These are phyloP conservation scores for Leptobrachium leishanense DNA, from an alignment of 2,113 vertebrate genomes.

Conservation along the genomic window DNA sequence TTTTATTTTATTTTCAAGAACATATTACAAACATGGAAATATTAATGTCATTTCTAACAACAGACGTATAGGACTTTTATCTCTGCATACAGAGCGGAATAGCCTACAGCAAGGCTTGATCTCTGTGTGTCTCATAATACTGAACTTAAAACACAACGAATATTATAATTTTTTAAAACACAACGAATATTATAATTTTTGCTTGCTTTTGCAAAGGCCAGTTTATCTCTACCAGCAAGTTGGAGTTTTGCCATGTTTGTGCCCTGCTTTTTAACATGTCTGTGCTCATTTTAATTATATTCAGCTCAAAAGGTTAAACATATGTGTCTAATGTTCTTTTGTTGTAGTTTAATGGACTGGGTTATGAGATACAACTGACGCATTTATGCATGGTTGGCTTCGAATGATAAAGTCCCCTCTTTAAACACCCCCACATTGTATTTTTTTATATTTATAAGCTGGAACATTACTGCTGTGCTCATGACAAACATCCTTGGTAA, in stretches of 20 bases:
- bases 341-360: background rate
- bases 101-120: background rate
- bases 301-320: background rate
- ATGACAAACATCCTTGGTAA: constrained; percentile 40
- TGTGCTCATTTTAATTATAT: background rate
- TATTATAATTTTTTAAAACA: background rate
- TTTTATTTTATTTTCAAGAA: background rate
- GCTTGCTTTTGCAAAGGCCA: background rate
- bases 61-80: background rate
- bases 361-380: constrained; percentile 10
- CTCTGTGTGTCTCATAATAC: background rate
- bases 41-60: background rate
- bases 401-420: constrained; percentile 28
- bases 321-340: background rate
- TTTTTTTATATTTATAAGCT: constrained; percentile 43
- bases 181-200: background rate
- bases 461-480: constrained; percentile 44
- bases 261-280: background rate
- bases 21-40: background rate
- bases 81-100: background rate
- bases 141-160: background rate
- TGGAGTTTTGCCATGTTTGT: background rate
- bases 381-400: constrained; percentile 32
- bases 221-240: background rate
- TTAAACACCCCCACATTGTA: constrained; percentile 20